Base-by-base conservation (phyloP, 2,888 invertebrate genomes). In the Oxyteleia sp. region DNA sequence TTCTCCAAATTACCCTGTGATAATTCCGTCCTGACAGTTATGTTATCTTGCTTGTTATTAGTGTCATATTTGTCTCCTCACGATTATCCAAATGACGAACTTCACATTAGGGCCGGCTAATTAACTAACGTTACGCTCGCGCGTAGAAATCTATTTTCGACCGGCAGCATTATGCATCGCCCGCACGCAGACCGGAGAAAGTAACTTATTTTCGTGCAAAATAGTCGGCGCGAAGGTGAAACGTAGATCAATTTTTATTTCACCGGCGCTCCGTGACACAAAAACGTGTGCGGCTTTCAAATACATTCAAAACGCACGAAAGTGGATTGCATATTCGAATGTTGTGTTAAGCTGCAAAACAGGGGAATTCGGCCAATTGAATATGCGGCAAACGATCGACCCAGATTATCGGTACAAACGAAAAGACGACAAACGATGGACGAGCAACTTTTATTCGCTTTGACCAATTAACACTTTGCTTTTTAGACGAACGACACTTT, bases 281-380 rank as follows among this genome's bases (percentile, higher is more conserved):
- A 69, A 75, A 72, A 84, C 84, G 84, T 84, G 81, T 43, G 51
- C 53, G 55, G 69, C 66, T 84, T 84, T 82, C 69, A 57, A 75
- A 75, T 78, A 78, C 51, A 63, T 69, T 84, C 78, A 81, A 78
- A 74, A 81, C 76, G 45, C 35, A 64, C 18, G 81, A 75, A 75
- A 82, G 82, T 57, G 64, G 49, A 63, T 63, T 55, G 51, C 63
- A 53, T 63, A 55, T 79, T 57, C 16, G 63, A 53, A 55, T 64
- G 49, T 35, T 55, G 29, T 16, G 16, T 47, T 57, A 38, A 45
- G 23, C 64, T 45, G 55, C 32, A 16, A 69, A 63, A 78, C 75
- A 75, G 69, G 49, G 29, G 66, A 76, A 69, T 53, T 55, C 75
- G 68, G 38, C 35, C 61, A 49, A 80, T 80, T 57, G 51, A 43